Evolutionary conservation across 2,888 invertebrate species (phyloP), one percentile per base, ranked within the genome.

Genomic region (Lomographa bimaculata): DNA sequence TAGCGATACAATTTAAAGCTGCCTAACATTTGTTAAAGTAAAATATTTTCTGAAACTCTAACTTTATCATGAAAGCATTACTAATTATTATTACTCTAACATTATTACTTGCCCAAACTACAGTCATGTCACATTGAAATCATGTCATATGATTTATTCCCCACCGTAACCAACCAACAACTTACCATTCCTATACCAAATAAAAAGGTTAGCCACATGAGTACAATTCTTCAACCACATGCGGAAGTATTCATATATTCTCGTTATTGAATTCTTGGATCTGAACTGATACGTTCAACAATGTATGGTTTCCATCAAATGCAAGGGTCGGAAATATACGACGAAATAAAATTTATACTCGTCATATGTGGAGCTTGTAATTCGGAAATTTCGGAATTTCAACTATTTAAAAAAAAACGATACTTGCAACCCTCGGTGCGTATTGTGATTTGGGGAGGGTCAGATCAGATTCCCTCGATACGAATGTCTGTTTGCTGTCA

Each of bases 281-380:
- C 48, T 47, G 34, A 53, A 52, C 54, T 50, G 51, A 51, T 60
- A 50, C 57, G 56, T 57, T 50, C 42, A 46, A 56, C 59, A 61
- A 61, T 57, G 56, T 67, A 58, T 60, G 67, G 49, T 62, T 65
- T 62, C 52, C 52, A 51, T 54, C 54, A 48, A 58, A 59, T 57
- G 58, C 48, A 64, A 72, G 74, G 76, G 53, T 66, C 57, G 60
- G 62, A 66, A 72, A 67, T 67, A 65, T 68, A 63, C 60, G 63
- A 64, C 69, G 54, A 73, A 75, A 67, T 71, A 67, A 75, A 74
- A 74, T 79, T 71, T 77, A 74, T 76, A 76, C 70, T 75, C 80
- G 74, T 79, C 73, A 79, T 80, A 80, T 80, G 75, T 82, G 76
- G 83, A 75, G 70, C 76, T 63, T 60, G 57, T 58, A 64, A 64